Evolutionary conservation across 1,140 invertebrate genomes (phyloP).

Genomic region (Triops longicaudatus): DNA sequence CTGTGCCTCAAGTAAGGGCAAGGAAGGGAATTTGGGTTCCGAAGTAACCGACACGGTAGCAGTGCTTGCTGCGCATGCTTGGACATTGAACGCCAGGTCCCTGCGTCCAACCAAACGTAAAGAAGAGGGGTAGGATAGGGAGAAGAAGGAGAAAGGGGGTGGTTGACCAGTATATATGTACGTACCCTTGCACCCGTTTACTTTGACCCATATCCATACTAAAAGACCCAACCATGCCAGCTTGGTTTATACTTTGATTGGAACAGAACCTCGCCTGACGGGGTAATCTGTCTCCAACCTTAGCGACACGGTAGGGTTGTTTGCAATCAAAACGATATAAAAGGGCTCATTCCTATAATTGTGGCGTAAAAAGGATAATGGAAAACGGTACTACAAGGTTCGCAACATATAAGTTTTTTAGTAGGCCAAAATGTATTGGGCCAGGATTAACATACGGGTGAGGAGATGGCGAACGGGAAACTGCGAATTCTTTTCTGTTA

Average conservation of each 20-base stretch:
- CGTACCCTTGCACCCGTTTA: slow-evolving; percentile 10
- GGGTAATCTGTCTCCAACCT: neutral
- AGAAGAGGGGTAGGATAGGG: neutral
- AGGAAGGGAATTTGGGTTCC: neutral
- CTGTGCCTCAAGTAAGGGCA: neutral
- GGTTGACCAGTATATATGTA: neutral
- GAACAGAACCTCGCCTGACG: neutral
- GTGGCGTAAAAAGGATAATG: no score
- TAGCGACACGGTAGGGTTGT: no score
- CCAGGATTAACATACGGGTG: no score
- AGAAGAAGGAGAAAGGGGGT: no score
- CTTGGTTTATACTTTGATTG: neutral
- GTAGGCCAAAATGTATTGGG: no score
- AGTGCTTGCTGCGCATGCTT: neutral
- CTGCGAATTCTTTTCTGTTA: no score
- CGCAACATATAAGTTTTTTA: no score
- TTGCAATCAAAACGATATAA: no score
- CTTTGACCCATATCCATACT: slow-evolving; percentile 15
- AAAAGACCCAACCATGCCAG: neutral
- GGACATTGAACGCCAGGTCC: neutral
- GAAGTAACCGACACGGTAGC: neutral
- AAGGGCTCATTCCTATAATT: no score
- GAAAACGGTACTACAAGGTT: no score
- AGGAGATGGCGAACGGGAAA: no score
- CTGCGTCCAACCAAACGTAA: neutral